These are phyloP conservation scores for Morus bassanus DNA, from an alignment of 2,797 vertebrate genomes.

Conservation along the genomic window DNA sequence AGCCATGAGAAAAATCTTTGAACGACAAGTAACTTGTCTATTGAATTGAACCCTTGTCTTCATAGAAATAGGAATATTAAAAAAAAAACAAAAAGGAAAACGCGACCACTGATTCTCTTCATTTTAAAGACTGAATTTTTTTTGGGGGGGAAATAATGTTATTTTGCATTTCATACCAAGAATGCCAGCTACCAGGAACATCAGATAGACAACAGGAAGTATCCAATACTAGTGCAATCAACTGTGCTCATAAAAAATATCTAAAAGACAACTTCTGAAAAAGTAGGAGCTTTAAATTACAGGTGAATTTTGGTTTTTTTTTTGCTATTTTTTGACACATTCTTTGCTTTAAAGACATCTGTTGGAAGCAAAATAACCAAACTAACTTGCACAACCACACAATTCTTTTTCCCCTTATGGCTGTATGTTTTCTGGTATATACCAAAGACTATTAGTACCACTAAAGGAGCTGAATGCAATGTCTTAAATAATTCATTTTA, in stretches of 20 bases:
- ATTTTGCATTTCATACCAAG: background rate
- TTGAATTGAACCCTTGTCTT: background rate
- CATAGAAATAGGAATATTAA: background rate
- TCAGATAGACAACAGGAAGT: background rate
- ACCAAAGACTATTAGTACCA: background rate
- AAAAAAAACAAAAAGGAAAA: background rate
- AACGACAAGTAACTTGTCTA: background rate
- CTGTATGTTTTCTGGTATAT: background rate
- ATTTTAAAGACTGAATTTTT: background rate
- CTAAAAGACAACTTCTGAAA: background rate
- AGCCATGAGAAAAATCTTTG: background rate
- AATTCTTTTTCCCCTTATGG: background rate
- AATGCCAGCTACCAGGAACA: background rate
- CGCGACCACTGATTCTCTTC: background rate
- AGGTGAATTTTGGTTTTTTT: background rate
- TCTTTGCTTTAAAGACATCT: background rate
- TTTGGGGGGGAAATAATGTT: background rate
- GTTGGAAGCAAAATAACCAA: slow-evolving; percentile 44
- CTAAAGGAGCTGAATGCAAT: background rate
- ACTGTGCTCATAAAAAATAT: background rate
- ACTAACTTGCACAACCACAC: background rate
- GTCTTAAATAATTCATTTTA: background rate
- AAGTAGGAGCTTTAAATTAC: background rate
- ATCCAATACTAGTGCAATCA: background rate
- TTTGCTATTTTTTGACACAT: slow-evolving; percentile 27